These are phyloP conservation scores for Myotis myotis DNA, from an alignment of 2,797 vertebrate species.

Conservation along the genomic window DNA sequence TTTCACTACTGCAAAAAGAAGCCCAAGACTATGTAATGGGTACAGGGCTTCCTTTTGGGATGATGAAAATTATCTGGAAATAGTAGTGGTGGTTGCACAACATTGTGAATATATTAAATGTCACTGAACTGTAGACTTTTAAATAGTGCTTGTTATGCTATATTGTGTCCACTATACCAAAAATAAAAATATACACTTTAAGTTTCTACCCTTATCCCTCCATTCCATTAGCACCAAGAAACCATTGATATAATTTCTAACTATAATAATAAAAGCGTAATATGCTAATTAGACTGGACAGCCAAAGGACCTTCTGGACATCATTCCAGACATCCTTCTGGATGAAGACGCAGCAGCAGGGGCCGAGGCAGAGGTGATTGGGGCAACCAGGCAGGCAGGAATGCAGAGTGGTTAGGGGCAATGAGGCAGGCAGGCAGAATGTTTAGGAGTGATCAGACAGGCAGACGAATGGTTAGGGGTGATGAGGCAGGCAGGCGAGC, in stretches of 20 bases:
- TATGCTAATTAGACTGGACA: too few relatives aligned
- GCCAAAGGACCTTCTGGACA: too few relatives aligned
- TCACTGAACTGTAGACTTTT: background rate
- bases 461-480: too few relatives aligned
- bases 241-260: background rate
- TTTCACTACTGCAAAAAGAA: background rate
- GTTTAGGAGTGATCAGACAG: too few relatives aligned
- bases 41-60: background rate
- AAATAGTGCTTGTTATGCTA: background rate
- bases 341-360: too few relatives aligned
- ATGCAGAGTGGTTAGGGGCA: too few relatives aligned
- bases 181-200: background rate
- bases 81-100: background rate
- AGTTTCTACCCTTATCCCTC: background rate
- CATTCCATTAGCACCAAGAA: background rate
- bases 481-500: too few relatives aligned
- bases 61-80: slow-evolving; percentile 10
- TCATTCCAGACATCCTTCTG: too few relatives aligned
- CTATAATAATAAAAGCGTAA: too few relatives aligned
- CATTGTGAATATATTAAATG: background rate
- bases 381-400: too few relatives aligned
- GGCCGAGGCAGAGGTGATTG: too few relatives aligned
- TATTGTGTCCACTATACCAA: background rate
- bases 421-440: too few relatives aligned
- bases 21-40: background rate